Percentiles rank a stretch among this genome's conserved stretches.
Conservation (phyloP, 2,888 invertebrate genomes). For the Xylota sylvarum region DNA sequence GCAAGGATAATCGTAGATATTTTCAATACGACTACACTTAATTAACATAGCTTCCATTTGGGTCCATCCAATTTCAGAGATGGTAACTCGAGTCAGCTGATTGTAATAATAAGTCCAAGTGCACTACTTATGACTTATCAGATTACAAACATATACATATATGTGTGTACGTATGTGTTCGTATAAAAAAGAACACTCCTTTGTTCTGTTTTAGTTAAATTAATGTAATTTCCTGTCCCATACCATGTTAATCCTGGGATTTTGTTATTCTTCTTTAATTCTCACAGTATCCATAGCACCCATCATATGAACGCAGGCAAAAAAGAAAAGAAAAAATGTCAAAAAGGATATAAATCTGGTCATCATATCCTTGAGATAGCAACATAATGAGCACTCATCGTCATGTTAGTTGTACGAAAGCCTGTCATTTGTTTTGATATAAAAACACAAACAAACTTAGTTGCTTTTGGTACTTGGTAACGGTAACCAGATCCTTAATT, state of each 20-base stretch:
- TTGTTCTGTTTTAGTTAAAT: background rate
- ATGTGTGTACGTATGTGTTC: no score
- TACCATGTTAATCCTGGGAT: slow-evolving; percentile 12
- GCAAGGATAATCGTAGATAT: background rate
- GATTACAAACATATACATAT: no score
- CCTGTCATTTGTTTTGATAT: slow-evolving; percentile 23
- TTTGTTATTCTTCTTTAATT: background rate
- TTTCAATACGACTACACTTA: background rate
- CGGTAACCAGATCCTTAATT: background rate
- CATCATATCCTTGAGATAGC: slow-evolving; percentile 7
- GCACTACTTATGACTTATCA: background rate
- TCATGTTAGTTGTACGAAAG: background rate
- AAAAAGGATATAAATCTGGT: slow-evolving; percentile 16
- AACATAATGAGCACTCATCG: slow-evolving; percentile 16
- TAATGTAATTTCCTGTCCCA: background rate
- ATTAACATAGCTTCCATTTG: background rate
- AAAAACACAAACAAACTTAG: background rate
- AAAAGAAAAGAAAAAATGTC: background rate
- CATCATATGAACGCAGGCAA: background rate
- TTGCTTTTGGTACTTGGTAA: background rate
- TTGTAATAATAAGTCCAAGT: background rate
- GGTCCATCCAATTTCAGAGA: background rate
- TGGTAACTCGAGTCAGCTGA: slow-evolving; percentile 1
- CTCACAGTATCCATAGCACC: background rate
- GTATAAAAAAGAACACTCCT: background rate